Percentiles rank a stretch among this genome's conserved stretches.
These are phyloP conservation scores for Drosophila setifemur DNA, from an alignment of 1,140 invertebrate genomes.

Conservation along the genomic window DNA sequence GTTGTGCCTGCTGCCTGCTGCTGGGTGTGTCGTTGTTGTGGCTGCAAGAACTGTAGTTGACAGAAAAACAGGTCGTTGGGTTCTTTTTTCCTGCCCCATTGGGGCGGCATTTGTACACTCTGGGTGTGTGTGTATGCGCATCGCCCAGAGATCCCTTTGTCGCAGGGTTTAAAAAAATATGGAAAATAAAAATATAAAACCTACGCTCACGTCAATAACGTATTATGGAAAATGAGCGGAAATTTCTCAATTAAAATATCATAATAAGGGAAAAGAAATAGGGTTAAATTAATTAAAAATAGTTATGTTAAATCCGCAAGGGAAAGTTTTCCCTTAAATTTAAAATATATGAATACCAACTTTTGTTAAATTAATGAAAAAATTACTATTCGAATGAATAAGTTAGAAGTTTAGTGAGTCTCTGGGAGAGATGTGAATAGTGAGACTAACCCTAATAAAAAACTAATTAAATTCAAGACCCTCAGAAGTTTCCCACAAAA, in stretches of 20 bases:
- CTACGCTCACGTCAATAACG: neutral
- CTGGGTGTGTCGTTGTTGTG: constrained; percentile 62
- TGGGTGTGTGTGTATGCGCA: neutral
- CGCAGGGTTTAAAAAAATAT: constrained; percentile 13
- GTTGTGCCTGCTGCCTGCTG: constrained; percentile 18
- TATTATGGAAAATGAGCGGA: neutral
- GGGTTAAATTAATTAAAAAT: neutral
- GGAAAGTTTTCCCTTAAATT: too few species aligned
- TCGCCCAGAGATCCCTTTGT: neutral
- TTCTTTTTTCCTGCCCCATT: constrained; percentile 28
- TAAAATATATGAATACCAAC: too few species aligned
- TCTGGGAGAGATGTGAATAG: too few species aligned
- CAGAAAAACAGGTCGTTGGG: constrained; percentile 61
- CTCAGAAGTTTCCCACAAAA: neutral
- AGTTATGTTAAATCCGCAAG: too few species aligned
- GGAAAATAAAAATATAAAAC: constrained; percentile 7
- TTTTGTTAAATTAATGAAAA: too few species aligned
- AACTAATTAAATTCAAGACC: neutral
- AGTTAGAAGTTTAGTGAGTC: too few species aligned
- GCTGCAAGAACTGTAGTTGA: constrained; percentile 32
- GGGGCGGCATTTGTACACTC: constrained; percentile 11
- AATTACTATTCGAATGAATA: too few species aligned
- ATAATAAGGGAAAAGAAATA: neutral
- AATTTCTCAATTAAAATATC: neutral
- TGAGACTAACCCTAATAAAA: too few species aligned